phyloP scores from a whole-genome alignment of 2,888 invertebrate genomes.

The Agrotis exclamationis region DNA sequence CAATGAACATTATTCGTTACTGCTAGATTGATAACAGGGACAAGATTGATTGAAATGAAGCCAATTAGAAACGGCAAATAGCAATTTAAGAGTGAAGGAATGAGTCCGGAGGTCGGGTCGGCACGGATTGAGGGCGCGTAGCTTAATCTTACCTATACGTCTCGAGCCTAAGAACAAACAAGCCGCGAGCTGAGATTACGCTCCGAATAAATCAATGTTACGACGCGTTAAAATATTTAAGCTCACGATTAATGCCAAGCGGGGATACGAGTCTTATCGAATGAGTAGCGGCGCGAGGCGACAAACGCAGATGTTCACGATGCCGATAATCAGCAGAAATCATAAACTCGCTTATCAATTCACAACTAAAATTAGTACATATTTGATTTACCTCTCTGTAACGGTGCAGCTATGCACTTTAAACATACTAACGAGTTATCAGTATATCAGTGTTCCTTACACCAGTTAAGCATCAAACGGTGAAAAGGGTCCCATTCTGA shows the following conservation, averaged over 20 bases:
- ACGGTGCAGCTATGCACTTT: background rate
- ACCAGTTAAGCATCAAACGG: slow-evolving; percentile 16
- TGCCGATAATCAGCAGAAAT: slow-evolving; percentile 70
- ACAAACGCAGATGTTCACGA: slow-evolving; percentile 75
- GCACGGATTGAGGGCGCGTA: slow-evolving; percentile 78
- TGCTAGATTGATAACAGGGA: slow-evolving; percentile 17
- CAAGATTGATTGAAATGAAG: slow-evolving; percentile 59
- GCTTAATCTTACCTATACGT: slow-evolving; percentile 89
- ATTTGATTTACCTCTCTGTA: background rate
- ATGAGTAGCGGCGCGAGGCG: slow-evolving; percentile 68
- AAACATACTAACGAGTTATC: background rate
- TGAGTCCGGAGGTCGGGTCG: slow-evolving; percentile 73
- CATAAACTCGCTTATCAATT: slow-evolving; percentile 33
- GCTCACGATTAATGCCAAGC: slow-evolving; percentile 88
- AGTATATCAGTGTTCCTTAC: slow-evolving; percentile 29
- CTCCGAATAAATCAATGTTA: slow-evolving; percentile 90
- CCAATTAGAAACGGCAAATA: slow-evolving; percentile 78
- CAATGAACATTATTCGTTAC: slow-evolving; percentile 65
- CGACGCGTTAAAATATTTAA: slow-evolving; percentile 91
- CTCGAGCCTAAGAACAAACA: slow-evolving; percentile 90
- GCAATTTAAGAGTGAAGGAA: slow-evolving; percentile 72
- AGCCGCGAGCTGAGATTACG: slow-evolving; percentile 89
- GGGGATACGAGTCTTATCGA: slow-evolving; percentile 83
- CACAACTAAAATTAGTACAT: background rate
- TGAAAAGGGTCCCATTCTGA: slow-evolving; percentile 7